Evolutionary conservation across 2,113 vertebrate genomes (phyloP).

Genomic region (Oostethus manadensis): DNA sequence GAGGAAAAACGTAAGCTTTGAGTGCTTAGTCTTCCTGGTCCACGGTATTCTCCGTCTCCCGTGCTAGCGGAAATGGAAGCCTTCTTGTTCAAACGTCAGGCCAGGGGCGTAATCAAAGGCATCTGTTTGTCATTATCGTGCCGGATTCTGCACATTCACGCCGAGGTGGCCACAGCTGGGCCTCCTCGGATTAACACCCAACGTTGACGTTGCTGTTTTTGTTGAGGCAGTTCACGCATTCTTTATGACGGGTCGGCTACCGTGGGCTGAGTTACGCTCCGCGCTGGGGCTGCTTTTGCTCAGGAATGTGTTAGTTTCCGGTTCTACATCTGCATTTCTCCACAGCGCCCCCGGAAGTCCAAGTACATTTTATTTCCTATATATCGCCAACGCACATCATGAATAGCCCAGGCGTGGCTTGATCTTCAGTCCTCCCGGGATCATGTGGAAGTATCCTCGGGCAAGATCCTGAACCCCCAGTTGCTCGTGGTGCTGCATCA

Average conservation of each 20-base stretch:
- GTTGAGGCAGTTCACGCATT: neutral
- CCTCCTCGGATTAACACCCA: conserved; percentile 12
- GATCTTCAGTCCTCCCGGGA: too few relatives aligned
- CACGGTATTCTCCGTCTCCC: conserved; percentile 8
- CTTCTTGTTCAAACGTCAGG: conserved; percentile 47
- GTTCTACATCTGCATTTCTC: neutral
- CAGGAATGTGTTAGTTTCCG: neutral
- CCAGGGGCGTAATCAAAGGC: conserved; percentile 47
- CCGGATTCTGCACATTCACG: conserved; percentile 10
- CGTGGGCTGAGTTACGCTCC: conserved; percentile 2
- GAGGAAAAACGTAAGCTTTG: conserved; percentile 6
- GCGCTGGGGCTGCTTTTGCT: neutral
- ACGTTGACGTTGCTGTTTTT: conserved; percentile 16
- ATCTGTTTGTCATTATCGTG: conserved; percentile 48
- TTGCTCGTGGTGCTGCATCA: too few relatives aligned
- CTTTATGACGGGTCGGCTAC: conserved; percentile 12
- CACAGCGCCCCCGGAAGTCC: too few relatives aligned
- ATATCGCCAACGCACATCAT: too few relatives aligned
- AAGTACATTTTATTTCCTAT: too few relatives aligned
- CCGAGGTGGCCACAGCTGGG: conserved; percentile 29
- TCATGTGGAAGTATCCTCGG: too few relatives aligned
- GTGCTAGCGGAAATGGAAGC: conserved; percentile 27
- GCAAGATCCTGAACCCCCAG: too few relatives aligned
- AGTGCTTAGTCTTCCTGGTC: conserved; percentile 10
- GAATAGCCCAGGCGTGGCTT: too few relatives aligned